phyloP scores from a whole-genome alignment of 2,113 vertebrate genomes.

The Notothenia rossii region DNA sequence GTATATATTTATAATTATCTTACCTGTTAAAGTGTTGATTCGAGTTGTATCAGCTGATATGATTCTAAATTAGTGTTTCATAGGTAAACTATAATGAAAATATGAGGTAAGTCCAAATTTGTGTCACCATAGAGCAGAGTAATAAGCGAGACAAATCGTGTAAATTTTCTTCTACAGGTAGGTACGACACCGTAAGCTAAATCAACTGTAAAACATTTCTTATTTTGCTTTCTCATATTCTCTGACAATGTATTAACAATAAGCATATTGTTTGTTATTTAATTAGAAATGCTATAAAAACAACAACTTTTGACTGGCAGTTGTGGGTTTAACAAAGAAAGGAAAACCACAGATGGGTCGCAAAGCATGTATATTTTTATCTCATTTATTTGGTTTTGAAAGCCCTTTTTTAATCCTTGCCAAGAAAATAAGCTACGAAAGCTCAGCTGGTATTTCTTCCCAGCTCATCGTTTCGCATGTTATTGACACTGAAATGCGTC shows the following conservation, averaged over 20 bases:
- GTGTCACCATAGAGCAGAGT: neutral
- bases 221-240: neutral
- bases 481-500: conserved; percentile 37
- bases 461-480: neutral
- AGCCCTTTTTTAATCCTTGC: neutral
- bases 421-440: neutral
- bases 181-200: neutral
- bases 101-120: conserved; percentile 14
- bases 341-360: conserved; percentile 26
- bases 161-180: neutral
- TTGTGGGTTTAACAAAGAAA: neutral
- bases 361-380: neutral
- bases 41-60: neutral
- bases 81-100: conserved; percentile 16
- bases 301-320: conserved; percentile 4
- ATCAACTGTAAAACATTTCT: neutral
- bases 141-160: neutral
- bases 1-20: neutral
- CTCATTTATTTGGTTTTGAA: conserved; percentile 9
- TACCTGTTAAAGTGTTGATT: neutral
- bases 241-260: neutral
- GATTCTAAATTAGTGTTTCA: conserved; percentile 20
- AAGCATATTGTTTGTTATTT: neutral
- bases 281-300: neutral
- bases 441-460: neutral